Base-by-base conservation (phyloP, 2,113 vertebrate species). In the Sorex fumeus region DNA sequence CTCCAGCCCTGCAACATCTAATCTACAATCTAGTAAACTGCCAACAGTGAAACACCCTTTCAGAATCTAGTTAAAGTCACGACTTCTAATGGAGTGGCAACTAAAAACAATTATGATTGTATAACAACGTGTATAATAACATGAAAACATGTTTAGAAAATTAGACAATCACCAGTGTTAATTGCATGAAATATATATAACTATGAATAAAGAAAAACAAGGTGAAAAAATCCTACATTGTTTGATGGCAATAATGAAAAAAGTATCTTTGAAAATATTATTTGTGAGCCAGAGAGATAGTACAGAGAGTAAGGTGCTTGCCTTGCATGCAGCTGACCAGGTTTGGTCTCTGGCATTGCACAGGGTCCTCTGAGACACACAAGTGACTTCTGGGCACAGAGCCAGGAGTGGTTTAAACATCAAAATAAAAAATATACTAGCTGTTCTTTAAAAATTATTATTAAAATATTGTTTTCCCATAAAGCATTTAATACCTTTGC, bases 61-160 rank as follows among this genome's bases (percentile, higher is more conserved):
- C 71, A 77, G 18, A 30, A 2, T 74, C 19, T 79, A 60, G 45
- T 15, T 62, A 45, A 36, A 91, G 18, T 47, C 57, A 19, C 19
- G 18, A 60, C 57, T 60, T 86, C 16, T 47, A 89, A 53, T 60
- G 0, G 0, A 76, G 16, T 43, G 16, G 16, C 47, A 85, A 75
- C 70, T 93, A 70, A 91, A 88, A 93, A 45, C 70, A 83, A 91
- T 69, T n/a, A n/a, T n/a, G n/a, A n/a, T n/a, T n/a, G n/a, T n/a
- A n/a, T n/a, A n/a, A 69, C 43, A 15, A 62, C 30, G 30, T 88
- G 9, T 67, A 64, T 18, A 82, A 67, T 30, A 66, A 83, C 25
- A 71, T 28, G 23, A 8, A 76, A 84, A 7, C 79, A 70, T 76
- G 21, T 74, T 70, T 43, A 76, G 2, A 79, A 47, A 84, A 86